A percentile compares a stretch with the other conserved stretches of the same genome.
phyloP scores from a whole-genome alignment of 2,888 invertebrate genomes.

The Lymantria dispar region DNA sequence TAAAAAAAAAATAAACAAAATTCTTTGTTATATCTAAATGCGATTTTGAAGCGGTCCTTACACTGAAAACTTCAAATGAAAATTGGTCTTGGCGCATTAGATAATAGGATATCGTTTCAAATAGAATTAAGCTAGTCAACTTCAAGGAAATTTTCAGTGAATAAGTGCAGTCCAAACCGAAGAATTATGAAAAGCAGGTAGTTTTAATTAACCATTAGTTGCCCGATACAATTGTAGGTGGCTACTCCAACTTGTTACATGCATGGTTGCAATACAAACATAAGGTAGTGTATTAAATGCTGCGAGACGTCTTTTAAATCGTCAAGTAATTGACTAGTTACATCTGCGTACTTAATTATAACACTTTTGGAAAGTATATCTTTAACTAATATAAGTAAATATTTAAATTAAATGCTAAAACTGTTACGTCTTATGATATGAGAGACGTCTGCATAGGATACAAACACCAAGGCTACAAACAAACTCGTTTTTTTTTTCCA shows the following conservation, averaged over 20 bases:
- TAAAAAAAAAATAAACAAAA: no score
- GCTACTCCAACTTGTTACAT: conserved; percentile 14
- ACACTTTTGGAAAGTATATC: not conserved
- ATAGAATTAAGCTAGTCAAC: conserved; percentile 9
- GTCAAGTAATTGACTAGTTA: not conserved
- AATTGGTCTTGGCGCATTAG: conserved; percentile 23
- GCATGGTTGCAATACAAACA: conserved; percentile 36
- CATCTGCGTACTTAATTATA: not conserved
- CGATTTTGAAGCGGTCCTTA: conserved; percentile 43
- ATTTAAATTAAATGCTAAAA: not conserved
- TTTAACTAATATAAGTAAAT: not conserved
- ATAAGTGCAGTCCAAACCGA: conserved; percentile 7
- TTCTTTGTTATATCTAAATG: no score
- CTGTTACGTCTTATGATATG: not conserved
- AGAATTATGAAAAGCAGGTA: conserved; percentile 13
- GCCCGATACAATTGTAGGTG: conserved; percentile 19
- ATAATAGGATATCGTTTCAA: conserved; percentile 21
- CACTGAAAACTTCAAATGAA: conserved; percentile 42
- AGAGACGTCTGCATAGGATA: not conserved
- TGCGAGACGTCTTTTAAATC: conserved; percentile 6
- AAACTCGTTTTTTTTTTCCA: not conserved
- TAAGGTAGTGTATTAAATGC: conserved; percentile 10
- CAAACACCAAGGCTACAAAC: not conserved
- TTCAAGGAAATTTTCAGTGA: conserved; percentile 36
- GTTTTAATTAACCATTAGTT: conserved; percentile 24